Conservation (phyloP, 2,888 invertebrate species). For the Ophion ellenae region DNA sequence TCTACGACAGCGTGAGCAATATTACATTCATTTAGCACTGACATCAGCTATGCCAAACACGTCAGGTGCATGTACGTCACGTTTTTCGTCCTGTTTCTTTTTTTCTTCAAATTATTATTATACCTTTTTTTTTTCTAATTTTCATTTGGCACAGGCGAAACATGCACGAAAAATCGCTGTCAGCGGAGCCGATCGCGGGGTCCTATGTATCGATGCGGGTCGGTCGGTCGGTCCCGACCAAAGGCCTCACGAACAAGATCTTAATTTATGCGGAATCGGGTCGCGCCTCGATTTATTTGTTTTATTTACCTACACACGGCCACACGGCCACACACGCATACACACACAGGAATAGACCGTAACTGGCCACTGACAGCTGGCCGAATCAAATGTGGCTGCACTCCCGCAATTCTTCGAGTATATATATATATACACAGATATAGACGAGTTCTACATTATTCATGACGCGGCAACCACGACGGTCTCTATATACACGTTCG, state of each 20-base stretch:
- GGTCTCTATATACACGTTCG: conserved; percentile 39
- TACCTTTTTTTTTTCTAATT: not conserved
- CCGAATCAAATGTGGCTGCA: conserved; percentile 67
- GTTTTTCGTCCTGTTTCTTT: not conserved
- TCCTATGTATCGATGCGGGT: conserved; percentile 10
- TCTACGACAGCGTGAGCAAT: not conserved
- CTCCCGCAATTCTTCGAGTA: conserved; percentile 44
- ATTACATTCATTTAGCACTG: not conserved
- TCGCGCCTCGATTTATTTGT: conserved; percentile 75
- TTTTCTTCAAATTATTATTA: not conserved
- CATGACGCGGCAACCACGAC: conserved; percentile 68
- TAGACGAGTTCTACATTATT: conserved; percentile 69
- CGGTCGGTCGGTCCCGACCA: conserved; percentile 55
- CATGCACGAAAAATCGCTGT: not conserved
- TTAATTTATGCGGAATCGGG: conserved; percentile 75
- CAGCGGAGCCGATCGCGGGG: not conserved
- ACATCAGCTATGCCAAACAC: not conserved
- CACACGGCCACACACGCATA: not conserved
- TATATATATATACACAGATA: conserved; percentile 52
- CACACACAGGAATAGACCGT: conserved; percentile 58
- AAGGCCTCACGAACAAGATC: conserved; percentile 69
- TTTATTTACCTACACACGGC: conserved; percentile 64
- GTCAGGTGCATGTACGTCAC: not conserved
- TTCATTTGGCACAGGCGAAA: not conserved
- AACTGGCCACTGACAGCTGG: conserved; percentile 77